These are phyloP conservation scores for Psittacula cyanocephala DNA, from an alignment of 2,113 vertebrate genomes.

Conservation along the genomic window DNA sequence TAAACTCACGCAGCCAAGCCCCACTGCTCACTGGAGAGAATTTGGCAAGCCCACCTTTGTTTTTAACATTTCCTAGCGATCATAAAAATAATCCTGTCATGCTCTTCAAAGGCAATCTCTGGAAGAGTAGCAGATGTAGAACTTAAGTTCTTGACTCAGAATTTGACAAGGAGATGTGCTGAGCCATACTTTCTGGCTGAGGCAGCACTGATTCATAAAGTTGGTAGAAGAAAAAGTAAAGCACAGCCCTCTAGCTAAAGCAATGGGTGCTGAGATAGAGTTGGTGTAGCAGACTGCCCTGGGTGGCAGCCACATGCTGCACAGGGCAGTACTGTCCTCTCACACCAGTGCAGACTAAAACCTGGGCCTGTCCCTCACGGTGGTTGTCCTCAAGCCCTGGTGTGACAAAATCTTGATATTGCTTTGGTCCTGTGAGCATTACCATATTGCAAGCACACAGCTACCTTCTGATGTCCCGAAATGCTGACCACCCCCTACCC, in stretches of 20 bases:
- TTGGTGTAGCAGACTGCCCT: neutral
- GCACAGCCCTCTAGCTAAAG: neutral
- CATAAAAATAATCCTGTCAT: neutral
- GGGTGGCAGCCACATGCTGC: neutral
- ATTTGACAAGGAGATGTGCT: neutral
- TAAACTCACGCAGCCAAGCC: neutral
- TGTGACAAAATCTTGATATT: neutral
- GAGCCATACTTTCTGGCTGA: neutral
- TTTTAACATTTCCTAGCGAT: neutral
- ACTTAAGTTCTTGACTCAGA: neutral
- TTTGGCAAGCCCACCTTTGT: neutral
- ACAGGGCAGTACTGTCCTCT: neutral
- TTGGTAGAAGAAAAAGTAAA: neutral
- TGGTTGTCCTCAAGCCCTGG: neutral
- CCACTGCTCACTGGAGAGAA: neutral
- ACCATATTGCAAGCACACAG: neutral
- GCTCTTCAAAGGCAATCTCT: neutral
- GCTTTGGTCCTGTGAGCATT: fast-evolving
- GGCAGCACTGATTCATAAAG: neutral
- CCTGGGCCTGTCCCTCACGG: fast-evolving
- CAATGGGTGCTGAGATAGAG: neutral
- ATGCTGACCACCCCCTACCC: neutral
- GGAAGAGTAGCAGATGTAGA: neutral
- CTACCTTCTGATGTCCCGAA: neutral
- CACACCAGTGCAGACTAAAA: neutral